phyloP scores from a whole-genome alignment of 2,888 invertebrate species.

The Crioceris asparagi region DNA sequence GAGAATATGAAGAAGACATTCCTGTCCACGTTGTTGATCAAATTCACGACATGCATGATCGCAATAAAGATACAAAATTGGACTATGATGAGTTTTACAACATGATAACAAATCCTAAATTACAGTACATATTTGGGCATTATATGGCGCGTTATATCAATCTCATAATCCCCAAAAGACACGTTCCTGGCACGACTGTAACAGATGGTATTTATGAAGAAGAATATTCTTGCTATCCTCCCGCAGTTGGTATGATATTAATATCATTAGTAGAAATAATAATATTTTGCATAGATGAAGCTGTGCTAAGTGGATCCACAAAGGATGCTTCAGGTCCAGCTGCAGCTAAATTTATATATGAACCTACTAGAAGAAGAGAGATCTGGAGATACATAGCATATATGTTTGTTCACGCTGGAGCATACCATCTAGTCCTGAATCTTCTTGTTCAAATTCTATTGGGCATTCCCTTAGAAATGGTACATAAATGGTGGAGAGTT shows the following conservation, averaged over 20 bases:
- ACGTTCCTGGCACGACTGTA: slow-evolving; percentile 19
- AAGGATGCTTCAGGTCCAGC: slow-evolving; percentile 46
- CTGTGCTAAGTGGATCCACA: slow-evolving; percentile 30
- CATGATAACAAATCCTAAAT: slow-evolving; percentile 52
- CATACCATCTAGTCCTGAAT: slow-evolving; percentile 83
- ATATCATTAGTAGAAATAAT: slow-evolving; percentile 81
- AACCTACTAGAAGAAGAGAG: slow-evolving; percentile 75
- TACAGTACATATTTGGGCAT: slow-evolving; percentile 55
- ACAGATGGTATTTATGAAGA: slow-evolving; percentile 56
- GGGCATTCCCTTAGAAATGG: slow-evolving; percentile 92
- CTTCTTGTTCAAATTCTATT: slow-evolving; percentile 85
- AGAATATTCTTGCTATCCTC: slow-evolving; percentile 88
- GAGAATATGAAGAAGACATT: slow-evolving; percentile 55
- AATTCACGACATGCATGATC: slow-evolving; percentile 56
- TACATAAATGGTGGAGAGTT: slow-evolving; percentile 93
- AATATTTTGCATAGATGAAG: slow-evolving; percentile 44
- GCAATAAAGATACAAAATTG: slow-evolving; percentile 52
- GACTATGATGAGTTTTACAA: slow-evolving; percentile 63
- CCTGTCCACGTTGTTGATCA: slow-evolving; percentile 48
- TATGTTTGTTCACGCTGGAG: slow-evolving; percentile 94
- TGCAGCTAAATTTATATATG: slow-evolving; percentile 69
- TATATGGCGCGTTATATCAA: slow-evolving; percentile 40
- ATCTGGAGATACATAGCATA: slow-evolving; percentile 92
- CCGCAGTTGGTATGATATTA: slow-evolving; percentile 82
- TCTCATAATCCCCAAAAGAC: slow-evolving; percentile 20